Conservation (phyloP, 2,888 invertebrate genomes). For the Gymnocheta viridis region DNA sequence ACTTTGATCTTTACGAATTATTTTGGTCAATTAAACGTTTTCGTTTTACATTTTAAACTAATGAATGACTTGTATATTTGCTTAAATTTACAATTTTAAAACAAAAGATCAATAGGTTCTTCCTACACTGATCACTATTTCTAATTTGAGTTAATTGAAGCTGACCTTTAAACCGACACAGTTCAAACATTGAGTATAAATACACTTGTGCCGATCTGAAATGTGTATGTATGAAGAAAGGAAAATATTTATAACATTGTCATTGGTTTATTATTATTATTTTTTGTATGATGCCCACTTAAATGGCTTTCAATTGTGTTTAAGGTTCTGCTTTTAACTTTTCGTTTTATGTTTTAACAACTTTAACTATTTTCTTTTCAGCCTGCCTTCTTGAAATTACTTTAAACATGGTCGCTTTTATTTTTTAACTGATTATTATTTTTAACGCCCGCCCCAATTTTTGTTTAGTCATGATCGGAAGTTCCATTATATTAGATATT, state of each 20-base stretch:
- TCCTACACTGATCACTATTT: neutral
- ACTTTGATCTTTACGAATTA: conserved; percentile 60
- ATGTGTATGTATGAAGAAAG: neutral
- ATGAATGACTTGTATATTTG: conserved; percentile 63
- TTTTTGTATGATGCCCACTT: conserved; percentile 68
- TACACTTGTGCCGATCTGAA: conserved; percentile 61
- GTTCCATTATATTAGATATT: conserved; percentile 1
- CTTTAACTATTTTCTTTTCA: conserved; percentile 64
- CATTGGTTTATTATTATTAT: conserved; percentile 44
- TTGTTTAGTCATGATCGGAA: conserved; percentile 31
- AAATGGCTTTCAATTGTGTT: conserved; percentile 70
- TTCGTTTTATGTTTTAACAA: conserved; percentile 65
- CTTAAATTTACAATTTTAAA: neutral
- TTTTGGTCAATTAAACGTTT: conserved; percentile 62
- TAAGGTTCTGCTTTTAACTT: conserved; percentile 43
- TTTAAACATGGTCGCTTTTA: conserved; percentile 20
- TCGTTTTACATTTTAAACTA: conserved; percentile 14
- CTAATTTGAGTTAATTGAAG: neutral
- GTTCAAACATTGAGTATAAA: conserved; percentile 28
- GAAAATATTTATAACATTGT: conserved; percentile 57
- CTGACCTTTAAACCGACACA: neutral
- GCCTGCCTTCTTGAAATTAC: conserved; percentile 13
- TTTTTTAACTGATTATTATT: conserved; percentile 37
- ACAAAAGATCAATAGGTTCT: conserved; percentile 51
- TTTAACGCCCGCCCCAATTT: conserved; percentile 36